phyloP scores from a whole-genome alignment of 2,797 vertebrate species.

The Trachops cirrhosus region DNA sequence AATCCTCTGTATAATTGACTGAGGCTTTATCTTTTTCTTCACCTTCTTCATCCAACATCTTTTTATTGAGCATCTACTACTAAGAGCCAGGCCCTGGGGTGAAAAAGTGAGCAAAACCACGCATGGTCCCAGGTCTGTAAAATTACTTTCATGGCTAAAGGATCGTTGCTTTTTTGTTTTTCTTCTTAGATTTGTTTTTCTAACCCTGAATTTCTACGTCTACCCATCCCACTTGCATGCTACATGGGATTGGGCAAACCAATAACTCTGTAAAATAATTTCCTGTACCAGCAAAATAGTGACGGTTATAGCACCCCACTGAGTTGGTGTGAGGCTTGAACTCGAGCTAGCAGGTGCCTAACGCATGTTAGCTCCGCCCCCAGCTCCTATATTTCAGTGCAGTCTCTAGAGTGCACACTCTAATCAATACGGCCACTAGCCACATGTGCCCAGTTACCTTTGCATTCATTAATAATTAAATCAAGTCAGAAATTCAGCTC shows the following conservation, averaged over 20 bases:
- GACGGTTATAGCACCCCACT: neutral
- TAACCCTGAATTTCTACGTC: neutral
- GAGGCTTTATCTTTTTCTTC: neutral
- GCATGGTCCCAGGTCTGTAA: neutral
- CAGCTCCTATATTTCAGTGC: neutral
- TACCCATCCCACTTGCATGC: neutral
- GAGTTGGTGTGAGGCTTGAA: neutral
- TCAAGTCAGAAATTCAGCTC: neutral
- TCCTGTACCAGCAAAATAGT: neutral
- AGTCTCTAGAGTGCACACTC: neutral
- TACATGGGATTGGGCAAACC: neutral
- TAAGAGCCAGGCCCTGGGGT: neutral
- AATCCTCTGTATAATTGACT: neutral
- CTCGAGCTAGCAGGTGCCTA: neutral
- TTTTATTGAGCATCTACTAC: slow-evolving; percentile 23
- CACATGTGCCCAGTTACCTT: neutral
- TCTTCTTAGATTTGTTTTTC: neutral
- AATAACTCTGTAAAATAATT: neutral
- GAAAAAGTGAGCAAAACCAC: neutral
- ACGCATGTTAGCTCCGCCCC: neutral
- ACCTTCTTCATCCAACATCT: neutral
- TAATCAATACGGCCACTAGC: neutral
- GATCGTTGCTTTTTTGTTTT: neutral
- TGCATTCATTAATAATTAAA: neutral
- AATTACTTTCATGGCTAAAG: neutral